A percentile compares a stretch with the other conserved stretches of the same genome.
These are phyloP conservation scores for Pygoscelis adeliae DNA, from an alignment of 2,113 vertebrate genomes.

Conservation along the genomic window DNA sequence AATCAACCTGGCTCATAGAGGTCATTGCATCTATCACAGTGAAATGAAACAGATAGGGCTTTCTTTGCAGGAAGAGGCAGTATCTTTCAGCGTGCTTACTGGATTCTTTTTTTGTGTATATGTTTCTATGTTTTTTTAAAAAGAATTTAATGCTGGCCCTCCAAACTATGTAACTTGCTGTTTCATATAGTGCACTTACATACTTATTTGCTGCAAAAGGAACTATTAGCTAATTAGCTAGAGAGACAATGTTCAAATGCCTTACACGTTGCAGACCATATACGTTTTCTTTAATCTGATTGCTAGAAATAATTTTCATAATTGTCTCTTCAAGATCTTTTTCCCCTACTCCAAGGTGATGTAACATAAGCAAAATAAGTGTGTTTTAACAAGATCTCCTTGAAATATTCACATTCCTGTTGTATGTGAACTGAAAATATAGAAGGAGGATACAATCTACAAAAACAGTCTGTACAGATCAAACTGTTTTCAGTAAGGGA, in stretches of 20 bases:
- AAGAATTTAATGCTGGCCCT: not conserved
- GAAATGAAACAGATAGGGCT: not conserved
- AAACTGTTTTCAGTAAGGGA: not conserved
- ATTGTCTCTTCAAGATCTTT: not conserved
- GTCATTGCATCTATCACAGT: not conserved
- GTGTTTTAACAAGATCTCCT: not conserved
- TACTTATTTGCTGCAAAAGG: not conserved
- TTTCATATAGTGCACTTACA: not conserved
- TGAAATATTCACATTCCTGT: not conserved
- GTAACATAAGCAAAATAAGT: not conserved
- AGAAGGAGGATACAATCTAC: not conserved
- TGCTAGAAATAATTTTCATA: slow-evolving; percentile 2
- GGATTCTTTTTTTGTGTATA: not conserved
- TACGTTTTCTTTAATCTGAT: not conserved
- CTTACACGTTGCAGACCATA: not conserved
- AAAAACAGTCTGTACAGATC: not conserved
- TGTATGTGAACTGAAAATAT: not conserved
- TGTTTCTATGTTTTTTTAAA: not conserved
- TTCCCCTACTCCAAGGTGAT: not conserved
- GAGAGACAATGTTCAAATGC: not conserved
- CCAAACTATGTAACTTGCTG: not conserved
- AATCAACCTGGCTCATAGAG: not conserved
- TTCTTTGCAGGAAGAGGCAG: not conserved
- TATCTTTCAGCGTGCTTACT: not conserved
- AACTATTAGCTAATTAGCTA: not conserved